phyloP scores from a whole-genome alignment of 2,888 invertebrate species.

The Magallana nippona region DNA sequence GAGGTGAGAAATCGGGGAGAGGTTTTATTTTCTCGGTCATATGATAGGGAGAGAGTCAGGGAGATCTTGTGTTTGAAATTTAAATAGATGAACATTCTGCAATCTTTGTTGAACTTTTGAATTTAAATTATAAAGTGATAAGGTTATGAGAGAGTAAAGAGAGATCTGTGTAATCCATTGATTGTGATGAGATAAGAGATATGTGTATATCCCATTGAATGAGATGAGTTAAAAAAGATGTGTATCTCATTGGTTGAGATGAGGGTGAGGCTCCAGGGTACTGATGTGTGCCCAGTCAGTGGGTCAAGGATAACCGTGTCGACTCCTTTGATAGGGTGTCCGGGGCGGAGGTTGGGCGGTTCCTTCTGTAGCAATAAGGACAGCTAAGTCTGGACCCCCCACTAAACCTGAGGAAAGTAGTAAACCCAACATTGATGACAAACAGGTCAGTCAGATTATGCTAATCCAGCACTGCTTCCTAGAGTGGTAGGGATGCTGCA shows the following conservation, averaged over 20 bases:
- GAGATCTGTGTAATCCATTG: too few species aligned
- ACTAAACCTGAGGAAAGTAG: constrained; percentile 60
- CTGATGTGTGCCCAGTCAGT: neutral
- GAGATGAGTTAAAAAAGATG: too few species aligned
- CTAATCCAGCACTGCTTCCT: neutral
- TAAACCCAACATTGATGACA: constrained; percentile 57
- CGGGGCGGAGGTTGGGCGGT: constrained; percentile 43
- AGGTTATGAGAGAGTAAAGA: too few species aligned
- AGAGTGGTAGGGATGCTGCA: constrained; percentile 8
- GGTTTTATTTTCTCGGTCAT: too few species aligned
- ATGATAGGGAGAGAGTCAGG: too few species aligned
- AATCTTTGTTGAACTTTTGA: too few species aligned
- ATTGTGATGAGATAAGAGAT: too few species aligned
- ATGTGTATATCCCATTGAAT: too few species aligned
- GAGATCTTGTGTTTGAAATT: too few species aligned
- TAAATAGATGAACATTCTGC: too few species aligned
- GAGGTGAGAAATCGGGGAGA: constrained; percentile 56
- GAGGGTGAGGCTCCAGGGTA: neutral
- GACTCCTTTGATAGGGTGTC: constrained; percentile 12
- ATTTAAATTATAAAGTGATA: too few species aligned
- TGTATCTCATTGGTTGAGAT: too few species aligned
- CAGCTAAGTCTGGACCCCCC: constrained; percentile 61
- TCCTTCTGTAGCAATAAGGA: constrained; percentile 70
- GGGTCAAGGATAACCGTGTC: neutral
- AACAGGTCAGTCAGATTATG: constrained; percentile 57